phyloP scores from a whole-genome alignment of 2,888 invertebrate species.

The Dynastes tityus region DNA sequence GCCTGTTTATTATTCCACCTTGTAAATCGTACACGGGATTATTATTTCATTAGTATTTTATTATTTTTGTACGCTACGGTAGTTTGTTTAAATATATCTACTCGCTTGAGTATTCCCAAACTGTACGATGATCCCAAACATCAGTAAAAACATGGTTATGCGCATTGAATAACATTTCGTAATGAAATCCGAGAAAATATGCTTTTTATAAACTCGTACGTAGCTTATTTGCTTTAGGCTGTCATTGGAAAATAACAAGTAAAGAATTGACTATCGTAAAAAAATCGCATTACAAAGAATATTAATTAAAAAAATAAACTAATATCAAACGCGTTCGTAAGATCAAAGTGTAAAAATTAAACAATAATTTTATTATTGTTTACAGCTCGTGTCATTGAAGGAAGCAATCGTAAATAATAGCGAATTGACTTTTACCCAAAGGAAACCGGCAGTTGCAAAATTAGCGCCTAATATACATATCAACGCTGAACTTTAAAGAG shows the following conservation, averaged over 20 bases:
- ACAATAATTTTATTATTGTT: slow-evolving; percentile 5
- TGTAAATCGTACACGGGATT: slow-evolving; percentile 66
- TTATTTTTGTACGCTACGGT: slow-evolving; percentile 60
- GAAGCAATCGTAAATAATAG: slow-evolving; percentile 5
- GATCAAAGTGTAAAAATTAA: slow-evolving; percentile 2
- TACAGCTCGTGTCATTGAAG: background rate
- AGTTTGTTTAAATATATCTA: slow-evolving; percentile 57
- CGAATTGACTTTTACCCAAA: slow-evolving; percentile 8
- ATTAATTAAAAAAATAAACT: slow-evolving; percentile 1
- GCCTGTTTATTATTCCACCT: slow-evolving; percentile 70
- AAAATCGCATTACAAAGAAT: too few relatives aligned
- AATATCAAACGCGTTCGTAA: background rate
- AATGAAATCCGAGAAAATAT: slow-evolving; percentile 1
- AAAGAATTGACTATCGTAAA: too few relatives aligned
- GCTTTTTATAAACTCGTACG: background rate
- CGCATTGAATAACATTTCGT: slow-evolving; percentile 11
- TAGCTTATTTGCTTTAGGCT: background rate
- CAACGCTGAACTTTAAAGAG: slow-evolving; percentile 20
- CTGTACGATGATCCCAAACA: background rate
- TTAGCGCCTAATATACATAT: slow-evolving; percentile 33
- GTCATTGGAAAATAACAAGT: too few relatives aligned
- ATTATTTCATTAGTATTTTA: slow-evolving; percentile 66
- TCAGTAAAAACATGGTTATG: background rate
- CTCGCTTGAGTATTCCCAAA: slow-evolving; percentile 46
- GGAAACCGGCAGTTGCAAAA: slow-evolving; percentile 25